These are phyloP conservation scores for Todiramphus saurophagus DNA, from an alignment of 2,113 vertebrate genomes.

Conservation along the genomic window DNA sequence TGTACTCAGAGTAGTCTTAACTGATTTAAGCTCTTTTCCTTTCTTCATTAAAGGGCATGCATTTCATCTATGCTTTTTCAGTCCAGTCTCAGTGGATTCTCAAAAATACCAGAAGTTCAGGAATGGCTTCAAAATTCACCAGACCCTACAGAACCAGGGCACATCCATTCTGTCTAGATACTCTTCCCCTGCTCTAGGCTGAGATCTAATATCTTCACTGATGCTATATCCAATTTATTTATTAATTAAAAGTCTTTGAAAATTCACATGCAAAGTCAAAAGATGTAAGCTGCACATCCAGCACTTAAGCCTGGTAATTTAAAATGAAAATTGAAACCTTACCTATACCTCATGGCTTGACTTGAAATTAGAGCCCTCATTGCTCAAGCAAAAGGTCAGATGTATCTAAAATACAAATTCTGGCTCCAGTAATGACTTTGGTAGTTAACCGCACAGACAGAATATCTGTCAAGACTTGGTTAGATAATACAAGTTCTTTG, in stretches of 20 bases:
- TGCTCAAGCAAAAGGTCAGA: background rate
- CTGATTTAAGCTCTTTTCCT: conserved; percentile 36
- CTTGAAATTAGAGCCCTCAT: background rate
- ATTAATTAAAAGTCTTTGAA: background rate
- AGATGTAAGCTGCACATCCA: background rate
- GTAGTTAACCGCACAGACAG: background rate
- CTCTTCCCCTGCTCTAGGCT: background rate
- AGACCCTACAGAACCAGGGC: background rate
- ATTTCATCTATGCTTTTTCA: background rate
- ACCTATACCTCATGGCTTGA: background rate
- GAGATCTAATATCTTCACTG: background rate
- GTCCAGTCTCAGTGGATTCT: background rate
- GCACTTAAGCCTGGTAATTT: background rate
- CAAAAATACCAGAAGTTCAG: background rate
- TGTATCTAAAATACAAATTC: background rate
- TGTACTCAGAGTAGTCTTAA: background rate
- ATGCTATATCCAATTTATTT: background rate
- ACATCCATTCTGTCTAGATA: background rate
- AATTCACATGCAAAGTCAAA: too few species aligned
- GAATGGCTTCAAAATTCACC: background rate
- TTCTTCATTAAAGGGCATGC: background rate
- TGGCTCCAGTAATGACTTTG: background rate
- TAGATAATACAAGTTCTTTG: background rate
- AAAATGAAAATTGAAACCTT: background rate
- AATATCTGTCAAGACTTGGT: background rate